Evolutionary conservation across 2,888 invertebrate species (phyloP), one percentile per base, ranked within the genome.

Genomic region (Synanthedon myopaeformis): DNA sequence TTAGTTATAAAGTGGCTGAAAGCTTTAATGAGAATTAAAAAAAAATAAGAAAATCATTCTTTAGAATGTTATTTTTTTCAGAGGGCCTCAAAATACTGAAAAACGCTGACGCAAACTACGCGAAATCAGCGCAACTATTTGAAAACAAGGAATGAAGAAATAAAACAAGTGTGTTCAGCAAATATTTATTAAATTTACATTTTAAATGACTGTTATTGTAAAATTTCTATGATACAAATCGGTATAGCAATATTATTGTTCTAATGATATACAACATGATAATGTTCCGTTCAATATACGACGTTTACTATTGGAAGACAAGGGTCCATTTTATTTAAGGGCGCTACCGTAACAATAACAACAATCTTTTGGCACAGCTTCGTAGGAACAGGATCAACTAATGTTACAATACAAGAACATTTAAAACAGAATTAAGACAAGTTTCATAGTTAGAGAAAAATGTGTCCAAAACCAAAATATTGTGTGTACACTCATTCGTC

Each of bases 151-250:
- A 72, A 49, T 69, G 62, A 66, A 70, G 63, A 48, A 56, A 59
- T 67, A 70, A 76, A 71, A 66, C 58, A 60, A 64, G 61, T 61
- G 62, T 70, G 69, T 74, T 77, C 69, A 78, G 74, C 73, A 76
- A 76, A 68, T 81, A 70, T 84, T 84, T 84, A 84, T 82, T 82
- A 74, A 77, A 75, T 70, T 76, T 77, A 76, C 81, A 79, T 65
- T 78, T 73, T 72, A 67, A 70, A 74, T 69, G 70, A 70, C 72
- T 78, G 76, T 78, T 84, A 79, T 76, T 80, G 78, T 82, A 83
- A 81, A 82, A 77, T 72, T 73, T 76, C 79, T 69, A 45, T 45
- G 79, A 76, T 80, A 82, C 72, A 79, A 72, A 71, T 73, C 79
- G 80, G 76, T 83, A 80, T 76, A 80, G 82, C 60, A 69, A 70